Evolutionary conservation across 2,113 vertebrate genomes (phyloP), one percentile per base, ranked within the genome.

Genomic region (Aptenodytes forsteri): DNA sequence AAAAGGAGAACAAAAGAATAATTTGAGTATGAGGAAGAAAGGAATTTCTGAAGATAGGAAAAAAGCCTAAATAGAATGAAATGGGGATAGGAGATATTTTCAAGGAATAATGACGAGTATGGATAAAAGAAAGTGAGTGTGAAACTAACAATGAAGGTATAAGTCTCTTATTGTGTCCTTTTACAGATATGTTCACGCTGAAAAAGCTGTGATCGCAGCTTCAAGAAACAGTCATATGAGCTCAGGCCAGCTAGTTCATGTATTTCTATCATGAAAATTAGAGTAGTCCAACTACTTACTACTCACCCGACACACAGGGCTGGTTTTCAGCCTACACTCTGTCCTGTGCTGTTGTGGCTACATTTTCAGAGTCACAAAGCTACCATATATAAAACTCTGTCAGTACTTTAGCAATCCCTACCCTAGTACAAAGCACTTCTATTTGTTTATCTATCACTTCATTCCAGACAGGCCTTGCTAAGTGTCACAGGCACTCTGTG

Each of bases 221-320:
- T 83, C 40, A 47, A 55, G 26, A 78, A 61, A 38, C 17, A 71
- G n/a, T 34, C 32, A 30, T 44, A 36, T 22, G 27, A 88, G 19
- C 29, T 42, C 66, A 49, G 27, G 38, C 14, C 52, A 87, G 16
- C 8, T 72, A 52, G 61, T 84, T 89, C n/a, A 75, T 30, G 21
- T 30, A 21, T 56, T 89, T 76, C 52, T 76, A 26, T 20, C 9
- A 54, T 1, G 8, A 38, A 69, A 90, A 50, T 70, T 20, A 49
- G 49, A 61, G 42, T 21, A 66, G 16, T 32, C 19, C 32, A n/a
- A 42, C 44, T 83, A 16, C 38, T 72, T 64, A 27, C 46, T 50
- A 8, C 26, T 82, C 44, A 47, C 16, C 11, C 0, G 0, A 62
- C 27, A n/a, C 4, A 3, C 30, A 15, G 52, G 16, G 20, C 11